A percentile compares a stretch with the other conserved stretches of the same genome.
These are phyloP conservation scores for Danio albolineatus DNA, from an alignment of 2,797 vertebrate species.

Conservation along the genomic window DNA sequence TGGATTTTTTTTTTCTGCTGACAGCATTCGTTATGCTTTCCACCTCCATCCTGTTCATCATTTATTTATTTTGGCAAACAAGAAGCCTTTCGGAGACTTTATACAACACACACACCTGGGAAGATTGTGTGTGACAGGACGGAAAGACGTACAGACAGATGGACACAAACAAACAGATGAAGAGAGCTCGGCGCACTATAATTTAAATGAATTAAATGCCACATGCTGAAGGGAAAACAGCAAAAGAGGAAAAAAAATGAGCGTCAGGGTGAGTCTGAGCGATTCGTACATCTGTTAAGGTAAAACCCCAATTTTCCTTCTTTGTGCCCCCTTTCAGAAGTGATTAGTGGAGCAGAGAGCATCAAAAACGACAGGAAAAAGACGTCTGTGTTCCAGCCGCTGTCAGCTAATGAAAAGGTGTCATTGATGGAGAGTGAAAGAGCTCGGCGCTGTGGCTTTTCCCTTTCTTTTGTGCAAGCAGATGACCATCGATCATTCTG, in stretches of 20 bases:
- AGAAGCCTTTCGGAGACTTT: conserved; percentile 74
- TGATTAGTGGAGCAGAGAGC: conserved; percentile 76
- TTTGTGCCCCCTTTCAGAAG: conserved; percentile 74
- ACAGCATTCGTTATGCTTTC: conserved; percentile 82
- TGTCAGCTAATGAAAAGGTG: conserved; percentile 85
- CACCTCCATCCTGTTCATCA: conserved; percentile 79
- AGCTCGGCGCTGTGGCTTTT: conserved; percentile 31
- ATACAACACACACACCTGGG: conserved; percentile 61
- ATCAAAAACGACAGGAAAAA: conserved; percentile 79
- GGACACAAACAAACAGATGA: conserved; percentile 35
- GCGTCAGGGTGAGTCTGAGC: conserved; percentile 54
- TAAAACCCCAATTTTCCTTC: conserved; percentile 79
- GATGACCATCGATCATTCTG: conserved; percentile 81
- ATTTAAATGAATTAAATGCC: conserved; percentile 35
- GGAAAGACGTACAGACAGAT: conserved; percentile 43
- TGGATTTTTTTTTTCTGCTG: conserved; percentile 77
- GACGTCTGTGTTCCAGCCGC: conserved; percentile 81
- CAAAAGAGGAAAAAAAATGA: conserved; percentile 12
- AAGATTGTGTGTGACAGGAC: conserved; percentile 53
- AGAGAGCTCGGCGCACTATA: conserved; percentile 9
- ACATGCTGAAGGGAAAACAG: conserved; percentile 35
- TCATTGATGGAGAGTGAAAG: conserved; percentile 75
- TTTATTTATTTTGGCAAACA: conserved; percentile 84
- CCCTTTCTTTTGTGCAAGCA: conserved; percentile 70
- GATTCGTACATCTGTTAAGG: conserved; percentile 70